Conservation (phyloP, 2,888 invertebrate genomes). For the Heteromurus nitidus region DNA sequence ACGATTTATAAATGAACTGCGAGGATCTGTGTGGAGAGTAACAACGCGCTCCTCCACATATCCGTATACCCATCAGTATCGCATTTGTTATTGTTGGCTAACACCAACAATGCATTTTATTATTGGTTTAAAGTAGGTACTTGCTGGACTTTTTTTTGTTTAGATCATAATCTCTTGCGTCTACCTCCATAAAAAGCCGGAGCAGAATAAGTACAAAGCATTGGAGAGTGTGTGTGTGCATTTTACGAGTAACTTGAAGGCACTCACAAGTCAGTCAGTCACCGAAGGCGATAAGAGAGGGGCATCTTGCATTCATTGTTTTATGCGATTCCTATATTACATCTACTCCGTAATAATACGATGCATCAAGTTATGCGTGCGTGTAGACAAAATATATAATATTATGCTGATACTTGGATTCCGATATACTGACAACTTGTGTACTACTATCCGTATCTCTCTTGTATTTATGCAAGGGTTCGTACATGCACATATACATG, state of each 20-base stretch:
- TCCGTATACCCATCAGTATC: neutral
- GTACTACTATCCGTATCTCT: too few relatives aligned
- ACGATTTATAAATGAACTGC: neutral
- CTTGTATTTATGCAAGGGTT: neutral
- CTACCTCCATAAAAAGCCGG: neutral
- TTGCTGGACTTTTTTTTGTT: constrained; percentile 1
- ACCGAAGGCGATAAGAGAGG: constrained; percentile 13
- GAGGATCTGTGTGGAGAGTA: neutral
- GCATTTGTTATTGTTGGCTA: constrained; percentile 4
- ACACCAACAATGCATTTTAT: neutral
- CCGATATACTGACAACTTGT: too few relatives aligned
- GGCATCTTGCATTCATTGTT: constrained; percentile 30
- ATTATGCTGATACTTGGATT: neutral
- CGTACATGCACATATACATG: neutral
- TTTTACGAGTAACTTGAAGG: neutral
- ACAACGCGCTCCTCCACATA: neutral
- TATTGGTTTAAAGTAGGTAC: constrained; percentile 20
- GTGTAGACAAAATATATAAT: constrained; percentile 12
- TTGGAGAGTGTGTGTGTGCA: neutral
- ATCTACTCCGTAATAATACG: constrained; percentile 1
- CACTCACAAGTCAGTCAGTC: neutral
- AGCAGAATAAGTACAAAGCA: neutral
- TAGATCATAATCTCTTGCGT: too few relatives aligned
- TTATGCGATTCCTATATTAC: neutral
- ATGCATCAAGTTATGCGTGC: constrained; percentile 4